Evolutionary conservation across 2,113 vertebrate genomes (phyloP).

Genomic region (Myotis yumanensis): DNA sequence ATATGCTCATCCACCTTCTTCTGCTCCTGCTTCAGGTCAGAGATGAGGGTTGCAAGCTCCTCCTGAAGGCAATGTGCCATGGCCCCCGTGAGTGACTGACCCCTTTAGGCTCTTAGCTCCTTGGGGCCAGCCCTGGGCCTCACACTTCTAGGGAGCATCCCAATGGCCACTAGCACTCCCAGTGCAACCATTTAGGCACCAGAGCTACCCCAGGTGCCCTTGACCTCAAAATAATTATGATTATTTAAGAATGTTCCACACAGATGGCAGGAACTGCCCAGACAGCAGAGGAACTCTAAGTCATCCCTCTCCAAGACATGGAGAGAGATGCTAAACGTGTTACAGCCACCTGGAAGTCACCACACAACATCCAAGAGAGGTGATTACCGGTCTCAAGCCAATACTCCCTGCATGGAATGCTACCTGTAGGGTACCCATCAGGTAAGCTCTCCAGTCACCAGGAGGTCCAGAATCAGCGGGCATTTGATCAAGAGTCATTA

Average conservation of each 20-base stretch:
- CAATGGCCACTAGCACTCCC: neutral
- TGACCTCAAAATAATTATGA: neutral
- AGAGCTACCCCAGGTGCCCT: neutral
- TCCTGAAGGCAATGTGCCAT: constrained; percentile 78
- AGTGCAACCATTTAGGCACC: neutral
- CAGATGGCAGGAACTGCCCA: neutral
- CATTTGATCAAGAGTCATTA: neutral
- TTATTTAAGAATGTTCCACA: neutral
- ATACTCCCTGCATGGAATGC: neutral
- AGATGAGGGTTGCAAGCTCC: constrained; percentile 86
- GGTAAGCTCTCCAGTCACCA: neutral
- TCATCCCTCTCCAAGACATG: neutral
- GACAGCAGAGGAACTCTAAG: neutral
- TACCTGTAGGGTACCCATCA: neutral
- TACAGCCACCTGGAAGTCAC: neutral
- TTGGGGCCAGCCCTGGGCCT: rapidly evolving
- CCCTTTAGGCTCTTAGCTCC: neutral
- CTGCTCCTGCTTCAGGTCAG: constrained; percentile 82
- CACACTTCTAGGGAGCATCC: neutral
- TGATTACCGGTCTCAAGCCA: neutral
- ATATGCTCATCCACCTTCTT: constrained; percentile 86
- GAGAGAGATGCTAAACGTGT: rapidly evolving
- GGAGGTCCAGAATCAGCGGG: neutral
- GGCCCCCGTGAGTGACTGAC: neutral
- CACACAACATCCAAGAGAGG: neutral